Percentiles rank a stretch among this genome's conserved stretches.
Conservation (phyloP, 2,113 vertebrate species). For the Ibidorhyncha struthersii region DNA sequence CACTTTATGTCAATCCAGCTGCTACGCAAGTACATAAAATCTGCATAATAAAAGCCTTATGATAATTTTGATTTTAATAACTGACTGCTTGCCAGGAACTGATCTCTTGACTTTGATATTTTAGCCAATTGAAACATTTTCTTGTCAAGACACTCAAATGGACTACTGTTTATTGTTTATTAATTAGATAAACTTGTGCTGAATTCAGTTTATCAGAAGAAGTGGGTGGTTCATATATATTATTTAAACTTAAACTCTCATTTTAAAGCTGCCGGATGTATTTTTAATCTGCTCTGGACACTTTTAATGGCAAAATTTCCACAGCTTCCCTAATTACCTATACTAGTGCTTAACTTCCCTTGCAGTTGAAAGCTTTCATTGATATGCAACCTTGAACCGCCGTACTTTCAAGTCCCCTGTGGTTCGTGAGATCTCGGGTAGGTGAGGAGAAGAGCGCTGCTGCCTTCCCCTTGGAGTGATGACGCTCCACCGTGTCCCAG, state of each 20-base stretch:
- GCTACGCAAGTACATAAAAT: background rate
- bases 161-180: background rate
- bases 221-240: background rate
- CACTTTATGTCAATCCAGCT: constrained; percentile 7
- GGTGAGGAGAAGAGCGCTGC: background rate
- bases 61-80: constrained; percentile 4
- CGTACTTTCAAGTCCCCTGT: background rate
- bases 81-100: background rate
- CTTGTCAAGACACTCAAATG: background rate
- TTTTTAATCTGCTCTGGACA: constrained; percentile 15
- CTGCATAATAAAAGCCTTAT: background rate
- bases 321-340: background rate
- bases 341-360: background rate
- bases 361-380: background rate
- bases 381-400: background rate
- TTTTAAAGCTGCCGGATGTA: background rate
- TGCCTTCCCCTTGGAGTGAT: background rate
- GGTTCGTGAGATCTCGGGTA: background rate
- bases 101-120: background rate
- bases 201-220: background rate
- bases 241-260: background rate
- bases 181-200: background rate
- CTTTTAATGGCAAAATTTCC: background rate
- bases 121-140: background rate
- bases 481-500: background rate